phyloP scores from a whole-genome alignment of 2,113 vertebrate species.

The Oryzias melastigma region DNA sequence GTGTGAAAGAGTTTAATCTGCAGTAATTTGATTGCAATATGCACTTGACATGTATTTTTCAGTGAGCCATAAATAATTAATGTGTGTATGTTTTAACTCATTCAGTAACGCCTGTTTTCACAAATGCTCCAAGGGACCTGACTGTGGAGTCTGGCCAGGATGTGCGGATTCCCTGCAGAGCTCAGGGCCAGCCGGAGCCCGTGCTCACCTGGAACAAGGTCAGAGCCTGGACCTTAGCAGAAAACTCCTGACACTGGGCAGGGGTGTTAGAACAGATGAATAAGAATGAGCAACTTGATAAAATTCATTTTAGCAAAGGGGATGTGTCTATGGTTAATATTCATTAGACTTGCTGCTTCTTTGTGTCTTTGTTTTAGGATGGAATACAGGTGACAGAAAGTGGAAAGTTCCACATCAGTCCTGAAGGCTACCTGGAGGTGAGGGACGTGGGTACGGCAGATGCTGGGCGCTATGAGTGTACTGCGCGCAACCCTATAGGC shows the following conservation, averaged over 20 bases:
- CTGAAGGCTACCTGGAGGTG: conserved; percentile 90
- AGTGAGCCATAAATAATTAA: conserved; percentile 66
- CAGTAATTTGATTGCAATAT: conserved; percentile 29
- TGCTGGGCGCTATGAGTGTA: conserved; percentile 90
- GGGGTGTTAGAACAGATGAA: neutral
- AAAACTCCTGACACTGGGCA: neutral
- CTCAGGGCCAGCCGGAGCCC: conserved; percentile 92
- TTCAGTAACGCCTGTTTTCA: conserved; percentile 95
- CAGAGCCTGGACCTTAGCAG: conserved; percentile 19
- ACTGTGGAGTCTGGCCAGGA: conserved; percentile 92
- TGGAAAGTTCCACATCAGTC: conserved; percentile 93
- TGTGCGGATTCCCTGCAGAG: conserved; percentile 91
- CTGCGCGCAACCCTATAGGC: conserved; percentile 92
- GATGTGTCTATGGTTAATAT: too few species aligned
- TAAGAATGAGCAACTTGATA: too few species aligned
- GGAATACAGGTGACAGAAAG: conserved; percentile 97
- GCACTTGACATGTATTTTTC: conserved; percentile 21
- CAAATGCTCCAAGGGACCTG: conserved; percentile 89
- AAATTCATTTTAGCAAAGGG: too few species aligned
- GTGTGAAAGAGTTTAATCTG: conserved; percentile 1
- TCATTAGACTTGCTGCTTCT: neutral
- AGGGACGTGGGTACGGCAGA: conserved; percentile 90
- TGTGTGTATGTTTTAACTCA: conserved; percentile 77
- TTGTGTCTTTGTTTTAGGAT: conserved; percentile 76
- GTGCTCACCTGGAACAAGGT: conserved; percentile 99